Evolutionary conservation across 2,888 invertebrate species (phyloP).

Genomic region (Digitonthophagus gazella): DNA sequence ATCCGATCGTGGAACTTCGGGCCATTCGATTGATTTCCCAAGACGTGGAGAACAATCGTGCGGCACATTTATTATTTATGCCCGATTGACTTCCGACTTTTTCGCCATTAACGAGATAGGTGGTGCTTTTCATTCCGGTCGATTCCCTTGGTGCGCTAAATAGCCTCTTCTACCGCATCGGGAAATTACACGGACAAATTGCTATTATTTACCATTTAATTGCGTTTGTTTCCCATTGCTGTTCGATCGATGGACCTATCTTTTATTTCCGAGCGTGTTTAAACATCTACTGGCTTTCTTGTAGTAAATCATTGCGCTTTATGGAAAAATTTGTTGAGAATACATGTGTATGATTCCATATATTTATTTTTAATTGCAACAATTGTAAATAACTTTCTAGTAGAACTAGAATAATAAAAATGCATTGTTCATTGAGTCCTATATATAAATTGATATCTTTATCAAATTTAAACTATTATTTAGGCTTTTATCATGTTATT

Average conservation of each 20-base stretch:
- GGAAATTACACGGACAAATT: background rate
- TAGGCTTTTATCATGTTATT: too few species aligned
- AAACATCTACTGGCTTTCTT: too few species aligned
- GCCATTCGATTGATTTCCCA: background rate
- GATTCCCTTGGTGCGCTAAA: background rate
- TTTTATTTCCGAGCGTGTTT: too few species aligned
- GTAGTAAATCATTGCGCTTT: too few species aligned
- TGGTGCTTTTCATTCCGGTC: background rate
- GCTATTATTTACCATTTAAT: background rate
- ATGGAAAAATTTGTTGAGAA: too few species aligned
- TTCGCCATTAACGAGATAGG: background rate
- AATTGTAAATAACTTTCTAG: too few species aligned
- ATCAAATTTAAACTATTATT: too few species aligned
- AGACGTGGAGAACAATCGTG: background rate
- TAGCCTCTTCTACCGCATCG: background rate
- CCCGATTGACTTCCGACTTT: background rate
- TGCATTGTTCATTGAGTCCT: too few species aligned
- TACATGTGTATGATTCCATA: too few species aligned
- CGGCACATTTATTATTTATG: background rate
- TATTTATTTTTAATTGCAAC: too few species aligned
- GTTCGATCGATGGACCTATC: background rate
- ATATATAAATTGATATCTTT: too few species aligned
- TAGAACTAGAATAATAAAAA: too few species aligned
- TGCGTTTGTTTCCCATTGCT: background rate
- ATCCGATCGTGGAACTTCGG: background rate